Evolutionary conservation across 1,140 invertebrate species (phyloP).

Genomic region (Agrypnia vestita): DNA sequence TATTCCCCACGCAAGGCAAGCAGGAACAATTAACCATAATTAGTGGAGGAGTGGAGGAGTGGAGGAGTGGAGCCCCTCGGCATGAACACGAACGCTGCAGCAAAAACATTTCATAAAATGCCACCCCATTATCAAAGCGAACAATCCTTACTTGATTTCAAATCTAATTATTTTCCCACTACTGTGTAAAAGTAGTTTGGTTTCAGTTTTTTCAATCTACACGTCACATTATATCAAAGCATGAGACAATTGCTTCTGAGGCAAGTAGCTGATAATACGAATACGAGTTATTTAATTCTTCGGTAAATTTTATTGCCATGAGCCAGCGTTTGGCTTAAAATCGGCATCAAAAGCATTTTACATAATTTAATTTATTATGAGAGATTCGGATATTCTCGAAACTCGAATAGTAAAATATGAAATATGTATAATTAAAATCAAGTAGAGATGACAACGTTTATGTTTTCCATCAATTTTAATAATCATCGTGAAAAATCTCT

Average conservation of each 20-base stretch:
- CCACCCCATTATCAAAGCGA: background rate
- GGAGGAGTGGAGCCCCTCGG: background rate
- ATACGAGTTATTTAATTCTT: no score
- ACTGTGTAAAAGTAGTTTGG: slow-evolving; percentile 1
- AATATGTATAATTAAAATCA: no score
- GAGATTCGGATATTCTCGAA: background rate
- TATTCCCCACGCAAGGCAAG: slow-evolving; percentile 13
- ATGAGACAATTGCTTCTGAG: no score
- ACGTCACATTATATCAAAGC: no score
- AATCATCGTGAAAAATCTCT: background rate
- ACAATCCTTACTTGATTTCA: slow-evolving; percentile 5
- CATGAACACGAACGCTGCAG: slow-evolving; percentile 12
- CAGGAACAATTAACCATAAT: slow-evolving; percentile 32
- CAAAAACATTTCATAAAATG: background rate
- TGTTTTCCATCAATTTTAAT: no score
- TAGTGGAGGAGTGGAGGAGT: slow-evolving; percentile 15
- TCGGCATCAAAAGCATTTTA: no score
- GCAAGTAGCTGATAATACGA: no score
- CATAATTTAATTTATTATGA: no score
- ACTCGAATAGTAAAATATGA: background rate
- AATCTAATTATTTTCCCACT: slow-evolving; percentile 36
- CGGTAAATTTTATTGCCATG: no score
- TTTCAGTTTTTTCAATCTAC: background rate
- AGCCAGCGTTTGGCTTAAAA: no score
- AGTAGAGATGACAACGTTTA: no score